Conservation (phyloP, 2,888 invertebrate genomes). For the Drosophila mulleri region DNA sequence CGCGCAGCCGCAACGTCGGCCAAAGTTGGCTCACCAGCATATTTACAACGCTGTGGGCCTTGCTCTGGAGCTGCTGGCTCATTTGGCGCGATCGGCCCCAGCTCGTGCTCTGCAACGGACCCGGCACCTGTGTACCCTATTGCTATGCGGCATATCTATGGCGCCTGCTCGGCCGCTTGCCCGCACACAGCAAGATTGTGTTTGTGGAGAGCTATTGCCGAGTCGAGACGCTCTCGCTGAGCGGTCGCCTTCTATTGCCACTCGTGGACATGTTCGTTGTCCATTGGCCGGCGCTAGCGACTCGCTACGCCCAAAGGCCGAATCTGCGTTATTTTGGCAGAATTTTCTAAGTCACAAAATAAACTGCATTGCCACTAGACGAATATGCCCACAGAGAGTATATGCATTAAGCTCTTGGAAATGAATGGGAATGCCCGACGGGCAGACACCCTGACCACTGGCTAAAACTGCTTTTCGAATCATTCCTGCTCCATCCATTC, state of each 20-base stretch:
- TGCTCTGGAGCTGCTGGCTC: slow-evolving; percentile 89
- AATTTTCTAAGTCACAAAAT: slow-evolving; percentile 86
- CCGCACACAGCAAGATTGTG: slow-evolving; percentile 89
- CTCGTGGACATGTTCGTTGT: slow-evolving; percentile 95
- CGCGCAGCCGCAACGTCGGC: slow-evolving; percentile 93
- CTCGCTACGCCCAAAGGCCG: slow-evolving; percentile 55
- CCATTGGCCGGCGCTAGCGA: slow-evolving; percentile 93
- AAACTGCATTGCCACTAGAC: not conserved
- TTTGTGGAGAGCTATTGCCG: slow-evolving; percentile 98
- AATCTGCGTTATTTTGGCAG: slow-evolving; percentile 92
- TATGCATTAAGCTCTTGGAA: not conserved
- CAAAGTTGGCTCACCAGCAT: slow-evolving; percentile 93
- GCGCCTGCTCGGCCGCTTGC: slow-evolving; percentile 88
- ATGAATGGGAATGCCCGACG: not conserved
- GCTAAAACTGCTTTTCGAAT: not conserved
- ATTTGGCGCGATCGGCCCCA: slow-evolving; percentile 90
- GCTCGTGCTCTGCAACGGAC: slow-evolving; percentile 96
- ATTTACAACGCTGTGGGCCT: slow-evolving; percentile 91
- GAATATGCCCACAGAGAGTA: no score
- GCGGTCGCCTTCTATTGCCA: slow-evolving; percentile 93
- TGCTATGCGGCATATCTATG: slow-evolving; percentile 92
- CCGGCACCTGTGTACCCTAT: slow-evolving; percentile 97
- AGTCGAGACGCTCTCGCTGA: slow-evolving; percentile 94
- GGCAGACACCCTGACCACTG: not conserved
- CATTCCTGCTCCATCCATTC: not conserved